Base-by-base conservation (phyloP, 2,888 invertebrate genomes). In the Mimachlamys varia region DNA sequence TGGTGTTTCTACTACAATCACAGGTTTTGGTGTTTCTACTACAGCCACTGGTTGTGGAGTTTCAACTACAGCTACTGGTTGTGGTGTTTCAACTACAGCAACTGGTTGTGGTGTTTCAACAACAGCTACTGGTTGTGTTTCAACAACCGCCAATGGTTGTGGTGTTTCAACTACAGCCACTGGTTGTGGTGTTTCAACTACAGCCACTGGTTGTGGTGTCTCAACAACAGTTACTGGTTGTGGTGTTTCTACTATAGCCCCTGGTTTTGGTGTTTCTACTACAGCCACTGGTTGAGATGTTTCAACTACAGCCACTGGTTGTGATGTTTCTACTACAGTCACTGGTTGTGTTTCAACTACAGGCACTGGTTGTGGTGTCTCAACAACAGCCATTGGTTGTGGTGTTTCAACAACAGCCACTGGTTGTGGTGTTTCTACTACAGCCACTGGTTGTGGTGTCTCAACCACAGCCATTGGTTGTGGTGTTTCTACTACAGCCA, bases 291-390 rank as follows among this genome's bases (percentile, higher is more conserved):
- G 76, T 76, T 76, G 76, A 33, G 76, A 33, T 76, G 76, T 76
- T 33, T 76, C 76, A 76, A 76, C 76, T 22, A 76, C 76, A 33
- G 58, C 27, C 27, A 27, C 76, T 76, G 76, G 76, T 76, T 76
- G 76, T 76, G 76, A 33, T 76, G 76, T 76, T 33, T 76, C 76
- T 27, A 76, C 76, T 13, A 76, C 76, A 76, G 33, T 13, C 12
- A 33, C 33, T 76, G 76, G 76, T 27, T 76, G 76, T 76, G 76
- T 76, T 33, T 76, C 76, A 27, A 76, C 76, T 33, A 76, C 76
- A 33, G 76, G 5, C 12, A 33, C 33, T 44, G 44, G 44, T 44
- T 44, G 44, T 5, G 44, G 44, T 44, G 44, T 44, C 7, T 44
- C 44, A 5, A 62, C 62, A 17, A 62, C 10, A n/a, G 62, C 7